These are phyloP conservation scores for Sebastes iracundus DNA, from an alignment of 2,797 vertebrate genomes.

Conservation along the genomic window DNA sequence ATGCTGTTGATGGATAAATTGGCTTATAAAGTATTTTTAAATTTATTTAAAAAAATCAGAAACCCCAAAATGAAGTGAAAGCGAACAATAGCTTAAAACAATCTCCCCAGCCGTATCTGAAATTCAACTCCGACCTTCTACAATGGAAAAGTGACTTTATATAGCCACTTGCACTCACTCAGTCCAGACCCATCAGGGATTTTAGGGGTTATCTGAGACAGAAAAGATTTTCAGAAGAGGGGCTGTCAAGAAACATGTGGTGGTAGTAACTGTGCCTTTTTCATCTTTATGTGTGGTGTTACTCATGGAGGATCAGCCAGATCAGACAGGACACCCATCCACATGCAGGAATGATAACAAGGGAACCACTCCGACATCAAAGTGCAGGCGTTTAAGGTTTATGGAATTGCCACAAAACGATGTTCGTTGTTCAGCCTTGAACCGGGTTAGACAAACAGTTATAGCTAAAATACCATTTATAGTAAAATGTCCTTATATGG, in stretches of 20 bases:
- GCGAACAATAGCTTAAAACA: not conserved
- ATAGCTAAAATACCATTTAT: not conserved
- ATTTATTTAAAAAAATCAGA: not conserved
- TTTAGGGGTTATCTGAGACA: conserved; percentile 55
- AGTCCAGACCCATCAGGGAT: conserved; percentile 36
- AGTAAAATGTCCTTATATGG: not conserved
- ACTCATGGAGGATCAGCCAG: conserved; percentile 48
- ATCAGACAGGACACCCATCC: conserved; percentile 41
- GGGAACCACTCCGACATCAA: conserved; percentile 44
- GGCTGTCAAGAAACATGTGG: conserved; percentile 52
- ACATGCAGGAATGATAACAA: conserved; percentile 62
- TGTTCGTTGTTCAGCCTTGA: not conserved
- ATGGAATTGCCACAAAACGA: conserved; percentile 12
- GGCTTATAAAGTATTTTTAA: not conserved
- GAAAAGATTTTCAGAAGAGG: conserved; percentile 32
- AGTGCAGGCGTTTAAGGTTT: conserved; percentile 36
- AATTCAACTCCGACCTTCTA: conserved; percentile 4
- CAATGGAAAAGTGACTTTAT: conserved; percentile 22
- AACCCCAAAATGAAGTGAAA: not conserved
- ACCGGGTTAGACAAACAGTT: conserved; percentile 3
- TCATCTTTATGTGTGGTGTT: conserved; percentile 63
- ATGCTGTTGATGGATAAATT: not conserved
- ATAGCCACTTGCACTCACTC: conserved; percentile 24
- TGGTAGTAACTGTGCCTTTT: conserved; percentile 41
- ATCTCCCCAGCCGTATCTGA: not conserved